Base-by-base conservation (phyloP, 2,797 vertebrate species). In the Tragopan temminckii region DNA sequence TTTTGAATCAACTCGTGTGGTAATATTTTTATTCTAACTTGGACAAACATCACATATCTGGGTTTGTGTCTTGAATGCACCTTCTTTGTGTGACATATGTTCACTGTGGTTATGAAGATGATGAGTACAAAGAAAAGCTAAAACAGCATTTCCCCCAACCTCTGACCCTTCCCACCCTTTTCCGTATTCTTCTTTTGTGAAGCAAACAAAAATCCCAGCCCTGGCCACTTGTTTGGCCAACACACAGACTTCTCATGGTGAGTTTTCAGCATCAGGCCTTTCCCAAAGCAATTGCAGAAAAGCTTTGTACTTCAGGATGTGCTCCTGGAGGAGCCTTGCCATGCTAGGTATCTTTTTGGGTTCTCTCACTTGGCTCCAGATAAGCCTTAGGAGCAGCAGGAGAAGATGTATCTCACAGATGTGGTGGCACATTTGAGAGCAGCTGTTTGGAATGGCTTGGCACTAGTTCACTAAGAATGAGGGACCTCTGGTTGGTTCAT, bases 1-100 rank as follows among this genome's bases (percentile, higher is more conserved):
- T 90, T 59, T 82, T 78, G 53, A 91, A 91, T 70, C 23, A 18
- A n/a, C 70, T 86, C 36, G 23, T 84, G 88, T 93, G 74, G 52
- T 46, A 93, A 62, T 93, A 68, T 94, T 94, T 86, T 92, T 80
- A 53, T 86, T 96, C 58, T 68, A 77, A 58, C 33, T 57, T 68
- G 78, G 92, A 50, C 48, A 94, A 93, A 93, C 35, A 87, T 89
- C 81, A 70, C 81, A 64, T 55, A 66, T 53, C 45, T 6, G 0
- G 9, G 1, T 87, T 85, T 64, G n/a, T 40, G 29, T 74, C 78
- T 94, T 71, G 57, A n/a, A 55, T 85, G n/a, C 43, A 31, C 35
- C 70, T 68, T 31, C 58, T 76, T 93, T 78, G 23, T 87, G 42
- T 63, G 75, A 24, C 38, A 20, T 0, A 0, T 38, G 35, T 36